phyloP scores from a whole-genome alignment of 2,113 vertebrate species.

The Gymnorhina tibicen region DNA sequence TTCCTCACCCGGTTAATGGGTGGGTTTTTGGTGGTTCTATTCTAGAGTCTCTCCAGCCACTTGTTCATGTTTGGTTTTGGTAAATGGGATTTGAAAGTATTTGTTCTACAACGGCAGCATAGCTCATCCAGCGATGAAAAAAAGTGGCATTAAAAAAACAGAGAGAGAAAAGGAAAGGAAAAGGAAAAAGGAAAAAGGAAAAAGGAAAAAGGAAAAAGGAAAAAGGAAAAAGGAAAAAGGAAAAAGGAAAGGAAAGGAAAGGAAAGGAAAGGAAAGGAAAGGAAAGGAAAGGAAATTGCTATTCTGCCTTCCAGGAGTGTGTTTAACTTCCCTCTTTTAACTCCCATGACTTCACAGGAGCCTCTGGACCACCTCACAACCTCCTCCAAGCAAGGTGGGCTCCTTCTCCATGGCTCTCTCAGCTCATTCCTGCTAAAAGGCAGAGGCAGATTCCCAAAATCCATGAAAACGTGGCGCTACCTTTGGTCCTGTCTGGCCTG shows the following conservation, averaged over 20 bases:
- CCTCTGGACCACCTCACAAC: not conserved
- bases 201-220: not conserved
- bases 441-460: not conserved
- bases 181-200: not conserved
- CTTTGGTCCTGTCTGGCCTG: constrained; percentile 94
- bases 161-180: not conserved
- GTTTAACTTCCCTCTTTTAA: not conserved
- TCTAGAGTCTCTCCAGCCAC: not conserved
- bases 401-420: not conserved
- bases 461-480: not conserved
- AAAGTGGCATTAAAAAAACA: not conserved
- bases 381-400: not conserved
- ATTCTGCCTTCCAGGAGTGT: not conserved
- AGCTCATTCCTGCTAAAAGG: not conserved
- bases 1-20: not conserved
- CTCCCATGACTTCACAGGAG: not conserved
- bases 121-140: not conserved
- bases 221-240: too few relatives aligned
- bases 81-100: not conserved
- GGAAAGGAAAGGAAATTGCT: too few relatives aligned
- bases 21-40: not conserved
- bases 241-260: too few relatives aligned
- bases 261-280: too few relatives aligned
- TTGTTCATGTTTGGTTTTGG: not conserved
- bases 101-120: not conserved